Conservation (phyloP, 2,888 invertebrate species). For the Luperina testacea region DNA sequence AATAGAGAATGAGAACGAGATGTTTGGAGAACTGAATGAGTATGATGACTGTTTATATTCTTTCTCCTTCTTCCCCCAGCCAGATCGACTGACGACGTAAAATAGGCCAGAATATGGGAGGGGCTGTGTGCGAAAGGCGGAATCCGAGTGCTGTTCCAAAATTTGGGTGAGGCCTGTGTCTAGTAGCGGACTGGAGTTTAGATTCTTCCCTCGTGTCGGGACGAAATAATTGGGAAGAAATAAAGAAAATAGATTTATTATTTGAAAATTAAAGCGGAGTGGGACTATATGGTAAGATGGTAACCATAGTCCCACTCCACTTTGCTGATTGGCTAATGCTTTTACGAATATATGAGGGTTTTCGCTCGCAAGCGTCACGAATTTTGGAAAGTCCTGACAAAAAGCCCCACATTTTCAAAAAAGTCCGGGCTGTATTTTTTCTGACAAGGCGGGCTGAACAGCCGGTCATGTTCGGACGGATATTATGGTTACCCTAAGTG, state of each 20-base stretch:
- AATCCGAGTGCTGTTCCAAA: too few relatives aligned
- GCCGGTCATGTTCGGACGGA: background rate
- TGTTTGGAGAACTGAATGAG: slow-evolving; percentile 66
- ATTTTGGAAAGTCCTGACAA: background rate
- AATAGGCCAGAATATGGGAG: background rate
- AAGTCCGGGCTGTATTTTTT: too few relatives aligned
- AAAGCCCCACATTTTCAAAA: too few relatives aligned
- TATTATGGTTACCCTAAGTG: background rate
- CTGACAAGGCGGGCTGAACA: background rate
- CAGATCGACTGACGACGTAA: background rate
- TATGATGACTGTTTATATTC: slow-evolving; percentile 40
- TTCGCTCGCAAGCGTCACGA: too few relatives aligned
- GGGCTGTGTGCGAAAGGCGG: background rate
- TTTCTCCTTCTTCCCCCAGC: background rate
- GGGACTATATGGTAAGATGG: background rate
- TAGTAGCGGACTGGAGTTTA: background rate
- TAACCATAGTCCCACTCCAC: background rate
- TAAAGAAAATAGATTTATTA: background rate
- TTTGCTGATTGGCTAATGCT: too few relatives aligned
- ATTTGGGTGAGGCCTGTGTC: background rate
- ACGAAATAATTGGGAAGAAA: background rate
- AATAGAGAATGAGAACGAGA: slow-evolving; percentile 53
- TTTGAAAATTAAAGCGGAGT: background rate
- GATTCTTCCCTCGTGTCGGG: background rate
- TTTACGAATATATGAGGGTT: too few relatives aligned